Evolutionary conservation across 2,888 invertebrate genomes (phyloP).

Genomic region (Tachina grossa): DNA sequence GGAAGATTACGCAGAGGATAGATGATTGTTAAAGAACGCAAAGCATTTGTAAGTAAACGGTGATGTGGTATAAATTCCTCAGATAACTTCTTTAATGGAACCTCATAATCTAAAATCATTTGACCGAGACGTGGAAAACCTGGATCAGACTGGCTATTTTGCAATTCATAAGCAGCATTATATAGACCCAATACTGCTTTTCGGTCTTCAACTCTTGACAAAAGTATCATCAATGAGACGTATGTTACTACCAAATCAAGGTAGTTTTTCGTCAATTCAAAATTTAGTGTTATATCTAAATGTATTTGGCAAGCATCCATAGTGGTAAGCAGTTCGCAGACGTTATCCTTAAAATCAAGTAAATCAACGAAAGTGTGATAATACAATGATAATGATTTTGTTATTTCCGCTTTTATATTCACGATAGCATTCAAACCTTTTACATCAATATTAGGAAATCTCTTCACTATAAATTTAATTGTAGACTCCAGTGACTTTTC

Average conservation of each 20-base stretch:
- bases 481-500: constrained; percentile 98
- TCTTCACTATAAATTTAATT: constrained; percentile 95
- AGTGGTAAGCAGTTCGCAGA: constrained; percentile 94
- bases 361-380: constrained; percentile 99
- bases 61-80: constrained; percentile 99
- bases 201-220: constrained; percentile 99
- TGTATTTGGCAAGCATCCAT: constrained; percentile 98
- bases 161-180: constrained; percentile 98
- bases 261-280: constrained; percentile 97
- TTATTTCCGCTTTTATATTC: constrained; percentile 95
- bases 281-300: constrained; percentile 97
- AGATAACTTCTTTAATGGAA: constrained; percentile 95
- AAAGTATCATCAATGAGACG: constrained; percentile 96
- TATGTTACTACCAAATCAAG: constrained; percentile 97
- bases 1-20: constrained; percentile 95
- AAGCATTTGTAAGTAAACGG: constrained; percentile 91
- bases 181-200: constrained; percentile 98
- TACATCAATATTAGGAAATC: constrained; percentile 97
- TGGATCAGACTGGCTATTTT: constrained; percentile 93
- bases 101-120: constrained; percentile 98
- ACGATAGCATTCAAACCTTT: constrained; percentile 95
- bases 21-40: constrained; percentile 93
- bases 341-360: constrained; percentile 97
- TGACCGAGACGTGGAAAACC: constrained; percentile 98
- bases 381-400: constrained; percentile 97